These are phyloP conservation scores for Epicampocera succincta DNA, from an alignment of 2,888 invertebrate genomes.

Conservation along the genomic window DNA sequence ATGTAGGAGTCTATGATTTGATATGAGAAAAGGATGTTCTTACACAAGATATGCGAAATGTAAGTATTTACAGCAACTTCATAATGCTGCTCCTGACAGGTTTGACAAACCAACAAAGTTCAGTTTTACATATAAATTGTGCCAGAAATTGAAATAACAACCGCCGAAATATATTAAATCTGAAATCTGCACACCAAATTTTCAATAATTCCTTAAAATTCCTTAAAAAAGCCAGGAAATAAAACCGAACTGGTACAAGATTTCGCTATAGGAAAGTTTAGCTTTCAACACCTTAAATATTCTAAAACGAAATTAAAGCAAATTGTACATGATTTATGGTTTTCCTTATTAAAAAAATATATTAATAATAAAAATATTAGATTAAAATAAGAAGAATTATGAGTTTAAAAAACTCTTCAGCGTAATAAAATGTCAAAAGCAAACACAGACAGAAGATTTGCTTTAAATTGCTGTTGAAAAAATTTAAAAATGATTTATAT, in stretches of 20 bases:
- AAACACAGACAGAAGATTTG: no score
- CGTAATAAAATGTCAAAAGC: no score
- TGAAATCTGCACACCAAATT: constrained; percentile 7
- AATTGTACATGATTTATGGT: no score
- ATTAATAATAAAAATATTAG: no score
- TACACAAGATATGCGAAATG: no score
- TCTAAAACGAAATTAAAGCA: not conserved
- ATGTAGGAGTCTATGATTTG: no score
- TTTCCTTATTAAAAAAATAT: no score
- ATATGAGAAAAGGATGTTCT: no score
- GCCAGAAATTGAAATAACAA: constrained; percentile 2
- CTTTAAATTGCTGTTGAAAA: no score
- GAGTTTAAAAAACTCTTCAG: no score
- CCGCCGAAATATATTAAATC: constrained; percentile 37
- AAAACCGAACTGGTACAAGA: not conserved
- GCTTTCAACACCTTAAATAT: not conserved
- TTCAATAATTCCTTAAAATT: constrained; percentile 16
- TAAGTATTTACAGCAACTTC: not conserved
- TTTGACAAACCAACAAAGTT: constrained; percentile 10
- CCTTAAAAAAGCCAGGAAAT: not conserved
- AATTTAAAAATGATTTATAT: no score
- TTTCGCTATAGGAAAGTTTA: constrained; percentile 5
- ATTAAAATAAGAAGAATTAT: no score
- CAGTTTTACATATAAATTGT: not conserved
- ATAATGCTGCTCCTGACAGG: not conserved